These are phyloP conservation scores for Chamaetylas fuelleborni DNA, from an alignment of 2,113 vertebrate species.

Conservation along the genomic window DNA sequence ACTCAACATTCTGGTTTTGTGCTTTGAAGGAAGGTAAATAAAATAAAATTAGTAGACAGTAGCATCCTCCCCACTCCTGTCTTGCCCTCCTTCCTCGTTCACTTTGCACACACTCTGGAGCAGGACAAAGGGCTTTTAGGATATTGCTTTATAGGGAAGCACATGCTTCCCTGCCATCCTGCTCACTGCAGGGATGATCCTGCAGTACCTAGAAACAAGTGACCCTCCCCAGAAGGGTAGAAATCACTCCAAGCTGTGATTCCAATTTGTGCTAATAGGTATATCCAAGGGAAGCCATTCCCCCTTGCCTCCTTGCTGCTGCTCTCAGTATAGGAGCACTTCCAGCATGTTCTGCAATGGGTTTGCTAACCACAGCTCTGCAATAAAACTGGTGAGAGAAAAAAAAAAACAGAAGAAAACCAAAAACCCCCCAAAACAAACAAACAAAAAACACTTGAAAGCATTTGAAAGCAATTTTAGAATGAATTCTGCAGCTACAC, in stretches of 20 bases:
- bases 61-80: neutral
- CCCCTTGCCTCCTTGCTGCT: neutral
- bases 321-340: neutral
- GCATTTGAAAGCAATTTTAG: neutral
- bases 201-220: neutral
- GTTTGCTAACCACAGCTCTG: neutral
- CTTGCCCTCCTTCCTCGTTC: neutral
- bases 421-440: too few species aligned
- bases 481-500: neutral
- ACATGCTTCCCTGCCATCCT: neutral
- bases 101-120: neutral
- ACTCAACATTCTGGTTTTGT: neutral
- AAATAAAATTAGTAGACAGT: neutral
- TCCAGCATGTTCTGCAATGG: neutral
- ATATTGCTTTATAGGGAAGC: neutral
- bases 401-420: neutral
- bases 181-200: neutral
- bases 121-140: neutral
- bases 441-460: neutral
- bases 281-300: neutral
- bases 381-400: neutral
- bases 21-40: neutral
- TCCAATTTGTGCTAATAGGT: neutral
- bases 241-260: neutral
- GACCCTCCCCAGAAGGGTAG: neutral